A percentile compares a stretch with the other conserved stretches of the same genome.
Evolutionary conservation across 2,888 invertebrate species (phyloP).

Genomic region (Frankliniella fusca): DNA sequence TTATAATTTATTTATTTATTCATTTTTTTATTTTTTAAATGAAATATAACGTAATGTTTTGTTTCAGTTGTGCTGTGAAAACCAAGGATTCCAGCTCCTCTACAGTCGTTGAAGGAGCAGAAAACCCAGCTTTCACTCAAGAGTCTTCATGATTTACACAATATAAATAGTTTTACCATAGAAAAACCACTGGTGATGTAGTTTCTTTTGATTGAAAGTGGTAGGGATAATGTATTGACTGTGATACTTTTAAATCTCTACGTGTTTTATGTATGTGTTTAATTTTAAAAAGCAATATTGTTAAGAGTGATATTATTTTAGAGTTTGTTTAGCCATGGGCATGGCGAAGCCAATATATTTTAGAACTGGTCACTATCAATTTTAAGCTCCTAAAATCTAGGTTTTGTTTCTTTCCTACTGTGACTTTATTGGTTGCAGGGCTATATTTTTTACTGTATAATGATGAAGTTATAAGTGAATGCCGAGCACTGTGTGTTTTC

Average conservation of each 20-base stretch:
- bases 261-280: background rate
- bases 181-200: no score
- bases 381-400: background rate
- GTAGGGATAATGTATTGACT: background rate
- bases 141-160: background rate
- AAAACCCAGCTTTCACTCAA: background rate
- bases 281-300: background rate
- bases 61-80: background rate
- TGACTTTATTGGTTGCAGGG: no score
- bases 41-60: no score
- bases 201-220: no score
- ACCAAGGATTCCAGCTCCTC: background rate
- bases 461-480: background rate
- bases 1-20: background rate
- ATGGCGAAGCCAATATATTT: no score
- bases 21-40: no score
- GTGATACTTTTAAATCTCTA: constrained; percentile 18
- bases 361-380: no score
- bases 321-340: no score
- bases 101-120: background rate
- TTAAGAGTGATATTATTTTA: no score
- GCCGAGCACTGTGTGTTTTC: no score
- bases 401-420: no score
- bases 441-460: background rate
- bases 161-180: background rate